These are phyloP conservation scores for Antigone vipio DNA, from an alignment of 2,113 vertebrate species.

Conservation along the genomic window DNA sequence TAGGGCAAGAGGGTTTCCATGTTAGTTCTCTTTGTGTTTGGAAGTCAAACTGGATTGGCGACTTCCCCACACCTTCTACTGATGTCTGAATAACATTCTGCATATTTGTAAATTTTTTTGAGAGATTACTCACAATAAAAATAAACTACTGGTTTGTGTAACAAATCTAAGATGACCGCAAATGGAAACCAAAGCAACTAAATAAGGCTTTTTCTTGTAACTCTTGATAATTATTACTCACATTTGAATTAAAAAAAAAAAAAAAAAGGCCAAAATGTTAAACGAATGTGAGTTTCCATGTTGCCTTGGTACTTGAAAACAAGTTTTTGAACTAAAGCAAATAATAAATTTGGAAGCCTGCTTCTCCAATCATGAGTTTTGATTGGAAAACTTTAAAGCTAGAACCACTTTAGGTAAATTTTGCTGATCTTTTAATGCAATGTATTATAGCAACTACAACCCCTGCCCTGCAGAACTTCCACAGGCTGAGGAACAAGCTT, in stretches of 20 bases:
- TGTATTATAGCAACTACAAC: not conserved
- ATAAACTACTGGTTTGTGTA: not conserved
- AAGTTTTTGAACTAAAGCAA: not conserved
- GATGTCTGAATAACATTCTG: not conserved
- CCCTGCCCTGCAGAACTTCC: not conserved
- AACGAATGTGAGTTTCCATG: not conserved
- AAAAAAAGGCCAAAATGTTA: not conserved
- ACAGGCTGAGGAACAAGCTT: not conserved
- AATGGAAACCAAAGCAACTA: not conserved
- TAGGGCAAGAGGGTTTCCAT: not conserved
- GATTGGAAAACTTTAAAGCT: not conserved
- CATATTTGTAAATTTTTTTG: not conserved
- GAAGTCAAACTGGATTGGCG: not conserved
- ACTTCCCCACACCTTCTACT: not conserved
- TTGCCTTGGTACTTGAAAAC: not conserved
- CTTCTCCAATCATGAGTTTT: not conserved
- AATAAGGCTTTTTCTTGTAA: not conserved
- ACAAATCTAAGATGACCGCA: not conserved
- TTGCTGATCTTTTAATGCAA: not conserved
- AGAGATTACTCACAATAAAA: slow-evolving; percentile 4
- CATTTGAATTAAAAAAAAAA: not conserved
- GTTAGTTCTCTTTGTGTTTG: not conserved
- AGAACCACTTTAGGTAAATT: not conserved
- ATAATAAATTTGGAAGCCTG: not conserved
- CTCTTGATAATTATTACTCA: not conserved